These are phyloP conservation scores for Xiphydria camelus DNA, from an alignment of 2,888 invertebrate genomes.

Conservation along the genomic window DNA sequence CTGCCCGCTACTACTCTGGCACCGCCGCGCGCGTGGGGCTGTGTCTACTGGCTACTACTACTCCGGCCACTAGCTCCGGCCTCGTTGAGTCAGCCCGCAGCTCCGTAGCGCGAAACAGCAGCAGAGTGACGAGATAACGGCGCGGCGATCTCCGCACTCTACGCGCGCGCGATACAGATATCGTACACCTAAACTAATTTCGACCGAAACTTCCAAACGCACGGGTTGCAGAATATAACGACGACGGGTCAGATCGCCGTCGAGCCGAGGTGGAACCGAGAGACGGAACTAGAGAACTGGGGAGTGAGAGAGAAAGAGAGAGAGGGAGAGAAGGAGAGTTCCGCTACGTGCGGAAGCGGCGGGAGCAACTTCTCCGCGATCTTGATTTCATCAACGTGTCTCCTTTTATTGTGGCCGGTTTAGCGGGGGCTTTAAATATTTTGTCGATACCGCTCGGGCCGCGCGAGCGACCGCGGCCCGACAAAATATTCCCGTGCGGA, in stretches of 20 bases:
- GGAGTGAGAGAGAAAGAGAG: conserved; percentile 12
- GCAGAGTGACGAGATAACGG: no score
- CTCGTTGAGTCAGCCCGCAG: no score
- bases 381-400: conserved; percentile 57
- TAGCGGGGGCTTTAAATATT: conserved; percentile 48
- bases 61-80: no score
- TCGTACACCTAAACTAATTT: no score
- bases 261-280: conserved; percentile 11
- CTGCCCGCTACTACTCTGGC: no score
- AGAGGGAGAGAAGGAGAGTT: conserved; percentile 9
- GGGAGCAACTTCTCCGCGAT: conserved; percentile 44
- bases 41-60: no score
- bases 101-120: no score
- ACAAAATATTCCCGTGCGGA: conserved; percentile 45
- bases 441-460: conserved; percentile 32
- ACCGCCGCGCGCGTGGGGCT: no score
- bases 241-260: conserved; percentile 5
- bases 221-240: no score
- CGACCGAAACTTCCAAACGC: no score
- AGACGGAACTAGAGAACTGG: conserved; percentile 12
- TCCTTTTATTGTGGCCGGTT: conserved; percentile 55
- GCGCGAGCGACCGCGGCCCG: conserved; percentile 14
- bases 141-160: no score
- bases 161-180: no score
- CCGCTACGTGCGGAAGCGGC: conserved; percentile 14